A percentile compares a stretch with the other conserved stretches of the same genome.
These are phyloP conservation scores for Drosophila greeni DNA, from an alignment of 2,888 invertebrate species.

Conservation along the genomic window DNA sequence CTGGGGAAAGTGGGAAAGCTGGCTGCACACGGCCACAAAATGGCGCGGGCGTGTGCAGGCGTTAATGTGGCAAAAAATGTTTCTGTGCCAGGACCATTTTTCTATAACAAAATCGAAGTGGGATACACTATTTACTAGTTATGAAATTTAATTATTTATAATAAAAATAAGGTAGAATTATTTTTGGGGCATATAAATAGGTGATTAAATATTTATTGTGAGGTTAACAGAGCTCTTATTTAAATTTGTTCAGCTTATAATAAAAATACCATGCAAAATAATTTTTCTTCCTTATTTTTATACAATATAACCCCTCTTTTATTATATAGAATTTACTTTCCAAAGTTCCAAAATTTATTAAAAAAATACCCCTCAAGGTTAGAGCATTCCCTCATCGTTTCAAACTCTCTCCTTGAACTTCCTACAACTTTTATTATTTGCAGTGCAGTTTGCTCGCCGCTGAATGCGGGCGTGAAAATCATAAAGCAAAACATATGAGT, in stretches of 20 bases:
- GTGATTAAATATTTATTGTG: not conserved
- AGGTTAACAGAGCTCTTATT: not conserved
- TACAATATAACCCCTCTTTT: too few relatives aligned
- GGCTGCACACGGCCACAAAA: constrained; percentile 53
- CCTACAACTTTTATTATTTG: constrained; percentile 54
- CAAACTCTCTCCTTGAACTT: not conserved
- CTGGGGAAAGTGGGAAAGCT: constrained; percentile 20
- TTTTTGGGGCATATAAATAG: not conserved
- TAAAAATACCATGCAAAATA: not conserved
- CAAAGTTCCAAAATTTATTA: too few relatives aligned
- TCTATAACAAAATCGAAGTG: not conserved
- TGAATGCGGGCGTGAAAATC: constrained; percentile 57
- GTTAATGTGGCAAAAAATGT: constrained; percentile 72
- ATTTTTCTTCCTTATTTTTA: not conserved
- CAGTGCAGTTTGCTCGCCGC: constrained; percentile 43
- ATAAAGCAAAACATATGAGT: constrained; percentile 64
- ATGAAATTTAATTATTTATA: not conserved
- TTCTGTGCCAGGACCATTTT: constrained; percentile 55
- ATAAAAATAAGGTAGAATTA: not conserved
- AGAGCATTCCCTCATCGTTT: constrained; percentile 15
- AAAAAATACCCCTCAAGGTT: too few relatives aligned
- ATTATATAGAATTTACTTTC: too few relatives aligned
- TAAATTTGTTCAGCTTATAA: not conserved
- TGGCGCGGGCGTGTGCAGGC: constrained; percentile 69
- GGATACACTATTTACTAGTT: not conserved